Base-by-base conservation (phyloP, 2,888 invertebrate species). In the Teleiodes luculella region DNA sequence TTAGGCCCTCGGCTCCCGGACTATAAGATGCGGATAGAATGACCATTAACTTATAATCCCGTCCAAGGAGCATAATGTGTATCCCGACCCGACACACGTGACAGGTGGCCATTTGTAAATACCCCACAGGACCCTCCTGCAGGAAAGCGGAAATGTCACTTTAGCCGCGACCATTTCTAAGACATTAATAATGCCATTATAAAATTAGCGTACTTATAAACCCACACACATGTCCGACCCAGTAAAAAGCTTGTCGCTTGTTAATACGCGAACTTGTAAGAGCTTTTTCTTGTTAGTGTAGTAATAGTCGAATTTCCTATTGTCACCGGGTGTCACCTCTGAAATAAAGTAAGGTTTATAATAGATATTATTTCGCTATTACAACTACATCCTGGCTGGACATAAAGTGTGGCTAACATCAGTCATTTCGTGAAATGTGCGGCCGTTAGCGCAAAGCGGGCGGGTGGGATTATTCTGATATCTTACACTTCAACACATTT, bases 281-380 rank as follows among this genome's bases (percentile, higher is more conserved):
- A 33, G 45, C 46, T 30, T 50, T 41, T 54, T 45, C 20, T 33
- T n/a, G 39, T n/a, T 57, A 58, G 70, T 71, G 71, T 68, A 71
- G 70, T 74, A 72, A 68, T 63, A 67, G 20, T 70, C 69, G 64
- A 69, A 74, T 72, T 72, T 65, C 65, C 62, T 67, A 63, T 65
- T 64, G 66, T 58, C 61, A 54, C 66, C 75, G 74, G 70, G 68
- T 74, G 74, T 67, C 63, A 67, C 61, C 56, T 56, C 54, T 57
- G 50, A 57, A 60, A 62, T 68, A 66, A 63, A 63, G 67, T 67
- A 67, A 69, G 58, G 69, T 65, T 83, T 79, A 84, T 78, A 79
- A 84, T 24, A 24, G 24, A 24, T 78, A 78, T 85, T 74, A 81
- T 81, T 84, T 85, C 83, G 83, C 78, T 83, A 78, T 83, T 81